A percentile compares a stretch with the other conserved stretches of the same genome.
Evolutionary conservation across 2,797 vertebrate genomes (phyloP).

Genomic region (Peromyscus melanophrys): DNA sequence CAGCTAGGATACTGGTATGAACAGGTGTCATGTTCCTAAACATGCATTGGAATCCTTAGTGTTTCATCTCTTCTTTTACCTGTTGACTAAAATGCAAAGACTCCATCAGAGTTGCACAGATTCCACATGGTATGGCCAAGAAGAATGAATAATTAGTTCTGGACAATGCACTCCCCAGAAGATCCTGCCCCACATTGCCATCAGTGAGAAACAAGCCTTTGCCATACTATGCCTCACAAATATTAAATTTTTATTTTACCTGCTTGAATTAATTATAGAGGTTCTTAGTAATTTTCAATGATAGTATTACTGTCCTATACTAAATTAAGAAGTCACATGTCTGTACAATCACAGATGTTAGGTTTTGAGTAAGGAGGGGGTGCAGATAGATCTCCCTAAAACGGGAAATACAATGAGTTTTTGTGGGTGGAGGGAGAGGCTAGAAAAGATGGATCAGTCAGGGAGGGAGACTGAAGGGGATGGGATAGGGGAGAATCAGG

Average conservation of each 20-base stretch:
- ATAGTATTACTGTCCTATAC: neutral
- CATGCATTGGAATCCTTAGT: neutral
- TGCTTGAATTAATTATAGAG: neutral
- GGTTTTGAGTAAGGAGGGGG: neutral
- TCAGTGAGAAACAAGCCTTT: neutral
- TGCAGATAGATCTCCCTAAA: neutral
- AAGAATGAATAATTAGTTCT: neutral
- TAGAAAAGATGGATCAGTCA: neutral
- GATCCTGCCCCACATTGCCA: neutral
- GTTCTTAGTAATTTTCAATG: neutral
- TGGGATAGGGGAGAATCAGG: neutral
- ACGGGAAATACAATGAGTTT: neutral
- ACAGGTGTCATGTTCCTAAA: neutral
- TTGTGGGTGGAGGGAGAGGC: neutral
- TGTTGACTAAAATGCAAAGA: neutral
- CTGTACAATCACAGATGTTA: neutral
- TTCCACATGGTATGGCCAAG: neutral
- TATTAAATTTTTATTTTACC: neutral
- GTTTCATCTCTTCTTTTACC: neutral
- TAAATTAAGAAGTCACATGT: neutral
- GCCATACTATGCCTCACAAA: neutral
- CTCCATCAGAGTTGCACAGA: neutral
- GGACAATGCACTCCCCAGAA: neutral
- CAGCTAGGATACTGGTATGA: neutral
- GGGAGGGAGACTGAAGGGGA: too few species aligned